A percentile compares a stretch with the other conserved stretches of the same genome.
Evolutionary conservation across 2,113 vertebrate species (phyloP).

Genomic region (Nannobrachium achirus): DNA sequence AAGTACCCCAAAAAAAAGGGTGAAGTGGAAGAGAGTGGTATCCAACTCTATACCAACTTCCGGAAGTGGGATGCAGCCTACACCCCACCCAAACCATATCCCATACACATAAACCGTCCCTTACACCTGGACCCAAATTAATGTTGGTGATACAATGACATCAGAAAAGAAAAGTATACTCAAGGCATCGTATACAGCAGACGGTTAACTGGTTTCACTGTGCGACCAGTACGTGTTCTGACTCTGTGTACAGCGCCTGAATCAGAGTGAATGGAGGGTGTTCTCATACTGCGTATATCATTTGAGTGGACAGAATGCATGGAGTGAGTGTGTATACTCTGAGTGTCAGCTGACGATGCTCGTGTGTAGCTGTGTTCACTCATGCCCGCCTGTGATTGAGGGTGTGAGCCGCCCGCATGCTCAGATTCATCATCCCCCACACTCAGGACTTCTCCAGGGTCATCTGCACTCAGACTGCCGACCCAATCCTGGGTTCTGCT

Average conservation of each 20-base stretch:
- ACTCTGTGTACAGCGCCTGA: neutral
- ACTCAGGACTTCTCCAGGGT: neutral
- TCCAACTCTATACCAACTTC: too few relatives aligned
- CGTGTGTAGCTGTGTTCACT: neutral
- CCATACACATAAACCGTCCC: too few relatives aligned
- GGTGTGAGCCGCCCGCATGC: neutral
- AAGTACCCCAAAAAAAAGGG: too few relatives aligned
- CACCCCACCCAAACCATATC: too few relatives aligned
- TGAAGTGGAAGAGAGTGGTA: too few relatives aligned
- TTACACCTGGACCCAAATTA: neutral
- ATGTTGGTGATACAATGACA: neutral
- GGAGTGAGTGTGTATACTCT: neutral
- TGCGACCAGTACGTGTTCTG: slow-evolving; percentile 3
- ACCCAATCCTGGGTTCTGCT: slow-evolving; percentile 14
- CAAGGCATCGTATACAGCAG: slow-evolving; percentile 11
- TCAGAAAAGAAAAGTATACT: neutral
- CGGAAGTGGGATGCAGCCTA: too few relatives aligned
- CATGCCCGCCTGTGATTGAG: neutral
- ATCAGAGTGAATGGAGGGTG: neutral
- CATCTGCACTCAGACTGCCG: neutral
- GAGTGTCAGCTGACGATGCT: slow-evolving; percentile 1
- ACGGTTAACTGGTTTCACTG: slow-evolving; percentile 21
- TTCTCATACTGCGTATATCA: neutral
- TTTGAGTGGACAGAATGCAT: neutral
- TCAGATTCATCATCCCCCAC: neutral